Evolutionary conservation across 2,113 vertebrate genomes (phyloP).

Genomic region (Thalassarche chlororhynchos): DNA sequence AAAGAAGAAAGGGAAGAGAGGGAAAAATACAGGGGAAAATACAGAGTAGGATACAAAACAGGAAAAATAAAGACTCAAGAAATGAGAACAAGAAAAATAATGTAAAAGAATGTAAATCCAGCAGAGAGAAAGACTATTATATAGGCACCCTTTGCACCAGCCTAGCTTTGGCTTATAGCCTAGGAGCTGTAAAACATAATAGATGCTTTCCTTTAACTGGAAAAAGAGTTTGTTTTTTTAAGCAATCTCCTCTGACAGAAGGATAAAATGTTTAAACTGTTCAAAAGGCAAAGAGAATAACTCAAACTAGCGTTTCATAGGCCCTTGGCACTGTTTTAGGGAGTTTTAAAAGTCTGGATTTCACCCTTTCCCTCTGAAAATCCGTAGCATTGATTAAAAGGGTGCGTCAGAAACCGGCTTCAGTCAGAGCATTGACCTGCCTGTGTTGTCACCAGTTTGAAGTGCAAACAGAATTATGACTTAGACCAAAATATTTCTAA

Average conservation of each 20-base stretch:
- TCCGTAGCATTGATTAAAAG: neutral
- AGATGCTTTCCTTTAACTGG: neutral
- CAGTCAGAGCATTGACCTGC: neutral
- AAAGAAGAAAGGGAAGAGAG: neutral
- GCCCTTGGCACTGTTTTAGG: neutral
- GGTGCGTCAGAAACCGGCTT: neutral
- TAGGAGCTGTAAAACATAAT: neutral
- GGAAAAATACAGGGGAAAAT: neutral
- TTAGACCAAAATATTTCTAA: constrained; percentile 22
- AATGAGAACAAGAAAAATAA: neutral
- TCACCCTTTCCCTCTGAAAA: neutral
- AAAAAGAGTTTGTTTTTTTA: neutral
- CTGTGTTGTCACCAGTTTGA: neutral
- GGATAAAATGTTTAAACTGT: neutral
- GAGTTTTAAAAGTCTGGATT: neutral
- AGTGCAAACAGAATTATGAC: neutral
- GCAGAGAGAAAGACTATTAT: neutral
- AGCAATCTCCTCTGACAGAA: neutral
- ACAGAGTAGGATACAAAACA: neutral
- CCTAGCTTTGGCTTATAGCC: neutral
- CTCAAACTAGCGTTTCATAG: neutral
- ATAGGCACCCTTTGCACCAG: neutral
- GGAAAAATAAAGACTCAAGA: neutral
- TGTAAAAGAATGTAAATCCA: neutral
- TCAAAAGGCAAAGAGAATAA: neutral